Base-by-base conservation (phyloP, 2,113 vertebrate genomes). In the Scomber colias region DNA sequence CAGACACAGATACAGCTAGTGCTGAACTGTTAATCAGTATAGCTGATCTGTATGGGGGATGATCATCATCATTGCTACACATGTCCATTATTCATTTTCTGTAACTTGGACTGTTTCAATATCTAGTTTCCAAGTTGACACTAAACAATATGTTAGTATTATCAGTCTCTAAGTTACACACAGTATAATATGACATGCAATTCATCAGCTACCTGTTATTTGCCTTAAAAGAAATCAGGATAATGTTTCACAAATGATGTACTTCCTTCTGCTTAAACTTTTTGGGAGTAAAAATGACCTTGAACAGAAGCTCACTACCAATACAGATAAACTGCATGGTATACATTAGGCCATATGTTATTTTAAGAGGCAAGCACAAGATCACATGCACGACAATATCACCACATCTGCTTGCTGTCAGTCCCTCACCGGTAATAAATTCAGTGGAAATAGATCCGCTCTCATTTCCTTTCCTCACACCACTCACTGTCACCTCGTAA, bases 361-460 rank as follows among this genome's bases (percentile, higher is more conserved):
- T 67, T 51, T 59, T 60, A 71, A 31, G 9, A 89, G 31, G 61
- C 75, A 79, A 50, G 53, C 40, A 46, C 57, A 46, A 46, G 1
- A 81, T 67, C 44, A 71, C 69, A 75, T 19, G 83, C 54, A 67
- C 16, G 46, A 1, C 49, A 72, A 54, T 59, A 76, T 77, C 71
- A 77, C 21, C 73, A 85, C 88, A 89, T 90, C 85, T 90, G 87
- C 83, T 76, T 65, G 77, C 81, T 90, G 85, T 90, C 87, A 84
- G 79, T 27, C 81, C 82, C 92, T 95, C 92, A 99, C 98, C 98
- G 92, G 98, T 99, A 17, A 93, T 95, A 85, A 99, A 99, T 78
- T 95, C 95, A 10, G 96, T 93, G 49, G 94, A 94, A 62, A 96
- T 92, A 0, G 96, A 88, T 54, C 90, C 90, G 21, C 97, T 99